phyloP scores from a whole-genome alignment of 2,888 invertebrate genomes.

The Meiosimyza platycephala region DNA sequence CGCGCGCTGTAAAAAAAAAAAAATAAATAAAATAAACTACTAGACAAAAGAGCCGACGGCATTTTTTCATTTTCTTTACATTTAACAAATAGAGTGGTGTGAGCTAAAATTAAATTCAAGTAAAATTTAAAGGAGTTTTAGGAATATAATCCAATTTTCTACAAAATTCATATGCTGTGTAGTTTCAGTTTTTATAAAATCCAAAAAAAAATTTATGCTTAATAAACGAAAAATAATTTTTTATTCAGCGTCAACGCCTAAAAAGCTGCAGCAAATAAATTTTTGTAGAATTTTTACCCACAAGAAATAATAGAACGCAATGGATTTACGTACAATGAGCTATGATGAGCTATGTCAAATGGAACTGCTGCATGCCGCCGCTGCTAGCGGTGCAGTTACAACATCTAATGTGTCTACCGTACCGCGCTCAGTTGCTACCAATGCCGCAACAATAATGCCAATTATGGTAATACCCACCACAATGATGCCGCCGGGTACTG shows the following conservation, averaged over 20 bases:
- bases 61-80: too few relatives aligned
- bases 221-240: not conserved
- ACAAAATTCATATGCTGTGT: not conserved
- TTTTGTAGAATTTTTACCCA: not conserved
- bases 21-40: conserved; percentile 1
- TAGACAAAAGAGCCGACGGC: conserved; percentile 8
- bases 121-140: too few relatives aligned
- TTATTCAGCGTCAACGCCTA: not conserved
- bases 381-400: conserved; percentile 29
- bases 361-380: conserved; percentile 58
- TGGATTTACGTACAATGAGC: conserved; percentile 64
- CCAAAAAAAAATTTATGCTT: not conserved
- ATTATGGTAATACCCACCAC: conserved; percentile 66
- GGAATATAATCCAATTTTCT: not conserved
- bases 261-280: too few relatives aligned
- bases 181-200: not conserved
- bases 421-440: conserved; percentile 37
- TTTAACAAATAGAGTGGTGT: too few relatives aligned
- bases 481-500: conserved; percentile 53
- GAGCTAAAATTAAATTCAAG: too few relatives aligned
- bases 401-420: not conserved
- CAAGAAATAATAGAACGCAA: conserved; percentile 38
- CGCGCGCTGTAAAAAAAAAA: not conserved
- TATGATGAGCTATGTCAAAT: conserved; percentile 66
- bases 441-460: conserved; percentile 58